phyloP scores from a whole-genome alignment of 2,888 invertebrate species.

The Erpobdella octoculata region DNA sequence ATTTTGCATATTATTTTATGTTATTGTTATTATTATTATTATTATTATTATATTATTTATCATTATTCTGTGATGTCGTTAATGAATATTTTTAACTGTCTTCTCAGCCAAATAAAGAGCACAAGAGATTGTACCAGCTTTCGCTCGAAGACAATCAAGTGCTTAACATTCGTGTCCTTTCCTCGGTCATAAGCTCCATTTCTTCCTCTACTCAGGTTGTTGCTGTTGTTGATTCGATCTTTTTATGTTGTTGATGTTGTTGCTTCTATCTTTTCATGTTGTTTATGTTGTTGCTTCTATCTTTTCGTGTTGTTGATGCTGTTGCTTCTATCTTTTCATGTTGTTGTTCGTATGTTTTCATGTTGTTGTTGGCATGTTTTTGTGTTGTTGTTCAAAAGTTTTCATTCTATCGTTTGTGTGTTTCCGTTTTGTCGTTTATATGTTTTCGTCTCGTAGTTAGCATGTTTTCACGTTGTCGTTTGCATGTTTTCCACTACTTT shows the following conservation, averaged over 20 bases:
- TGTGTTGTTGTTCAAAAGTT: too few relatives aligned
- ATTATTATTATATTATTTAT: neutral
- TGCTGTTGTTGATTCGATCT: neutral
- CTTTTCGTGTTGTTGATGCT: too few relatives aligned
- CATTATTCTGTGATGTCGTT: neutral
- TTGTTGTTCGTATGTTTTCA: too few relatives aligned
- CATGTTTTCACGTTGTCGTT: too few relatives aligned
- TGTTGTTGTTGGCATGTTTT: too few relatives aligned
- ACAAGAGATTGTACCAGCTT: conserved; percentile 51
- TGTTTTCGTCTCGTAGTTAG: too few relatives aligned
- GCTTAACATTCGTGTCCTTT: conserved; percentile 25
- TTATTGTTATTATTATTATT: conserved; percentile 14
- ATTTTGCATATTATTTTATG: neutral
- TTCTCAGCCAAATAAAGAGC: conserved; percentile 52
- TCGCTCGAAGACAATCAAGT: conserved; percentile 46
- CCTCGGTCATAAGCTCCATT: conserved; percentile 38
- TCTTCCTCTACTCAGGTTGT: conserved; percentile 34
- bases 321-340: too few relatives aligned
- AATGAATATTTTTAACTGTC: conserved; percentile 15
- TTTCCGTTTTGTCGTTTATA: too few relatives aligned
- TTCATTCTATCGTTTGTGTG: too few relatives aligned
- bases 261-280: too few relatives aligned
- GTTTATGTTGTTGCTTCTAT: too few relatives aligned
- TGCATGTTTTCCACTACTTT: too few relatives aligned
- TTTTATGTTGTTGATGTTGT: neutral